Base-by-base conservation (phyloP, 2,113 vertebrate genomes). In the Artemisiospiza belli region DNA sequence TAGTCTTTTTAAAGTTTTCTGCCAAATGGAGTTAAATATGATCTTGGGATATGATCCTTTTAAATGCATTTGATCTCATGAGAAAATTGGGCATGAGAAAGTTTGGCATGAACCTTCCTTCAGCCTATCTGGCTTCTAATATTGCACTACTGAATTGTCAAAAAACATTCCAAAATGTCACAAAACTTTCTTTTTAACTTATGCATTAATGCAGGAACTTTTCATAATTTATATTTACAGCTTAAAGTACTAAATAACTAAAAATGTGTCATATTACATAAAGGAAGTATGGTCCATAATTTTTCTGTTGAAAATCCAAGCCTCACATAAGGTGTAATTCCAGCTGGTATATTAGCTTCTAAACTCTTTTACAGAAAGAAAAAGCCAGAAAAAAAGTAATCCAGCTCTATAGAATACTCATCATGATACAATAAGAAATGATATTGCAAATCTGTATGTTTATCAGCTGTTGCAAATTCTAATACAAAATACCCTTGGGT, bases 401-500 rank as follows among this genome's bases (percentile, higher is more conserved):
- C 68, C 58, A 66, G 4, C 7, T 79, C 51, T 87, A 47, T 33
- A 83, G 43, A 87, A n/a, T 66, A 27, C 0, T 1, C 24, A 52
- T 83, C 39, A 25, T 27, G 11, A 44, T 44, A 59, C 81, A 41
- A 78, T 54, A 87, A 8, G 27, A 49, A 33, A 81, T 5, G 39
- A 61, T 82, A 61, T 12, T 84, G 52, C n/a, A 84, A 73, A 93
- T 81, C 75, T 88, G 12, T 75, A 37, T 83, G 79, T 93, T 93
- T 96, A 94, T 87, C 87, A 83, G 58, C 20, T 92, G 24, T 95
- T 93, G 39, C 59, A 57, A 74, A 13, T 90, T 63, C 33, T 94
- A 86, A 95, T 86, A 55, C 46, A 80, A 22, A 80, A 77, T 80
- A 87, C 70, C 3, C 24, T 85, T 91, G 63, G 47, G 85, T 67